phyloP scores from a whole-genome alignment of 2,888 invertebrate species.

The Drosophila putrida region DNA sequence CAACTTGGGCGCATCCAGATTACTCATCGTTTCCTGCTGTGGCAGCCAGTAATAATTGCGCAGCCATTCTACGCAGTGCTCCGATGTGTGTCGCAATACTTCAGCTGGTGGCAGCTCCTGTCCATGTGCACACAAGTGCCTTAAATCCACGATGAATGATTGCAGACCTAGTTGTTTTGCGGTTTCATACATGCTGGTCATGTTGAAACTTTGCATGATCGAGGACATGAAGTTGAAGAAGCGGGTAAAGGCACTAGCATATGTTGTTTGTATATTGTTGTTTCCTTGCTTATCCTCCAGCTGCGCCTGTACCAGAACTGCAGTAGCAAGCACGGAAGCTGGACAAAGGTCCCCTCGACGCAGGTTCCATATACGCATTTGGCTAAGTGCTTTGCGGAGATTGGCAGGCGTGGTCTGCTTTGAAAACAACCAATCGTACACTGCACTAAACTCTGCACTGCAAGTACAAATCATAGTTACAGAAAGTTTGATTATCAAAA shows the following conservation, averaged over 20 bases:
- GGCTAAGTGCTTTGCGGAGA: slow-evolving; percentile 66
- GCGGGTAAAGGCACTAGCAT: slow-evolving; percentile 83
- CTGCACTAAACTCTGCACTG: slow-evolving; percentile 82
- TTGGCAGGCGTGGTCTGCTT: slow-evolving; percentile 42
- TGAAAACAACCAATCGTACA: slow-evolving; percentile 81
- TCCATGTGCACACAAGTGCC: slow-evolving; percentile 85
- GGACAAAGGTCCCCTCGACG: slow-evolving; percentile 83
- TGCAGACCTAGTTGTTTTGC: slow-evolving; percentile 83
- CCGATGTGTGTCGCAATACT: slow-evolving; percentile 76
- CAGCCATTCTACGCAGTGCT: slow-evolving; percentile 83
- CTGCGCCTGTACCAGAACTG: slow-evolving; percentile 79
- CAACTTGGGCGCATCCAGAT: slow-evolving; percentile 74
- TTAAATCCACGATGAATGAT: slow-evolving; percentile 84
- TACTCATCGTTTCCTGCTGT: slow-evolving; percentile 70
- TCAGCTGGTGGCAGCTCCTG: slow-evolving; percentile 80
- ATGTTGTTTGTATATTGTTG: slow-evolving; percentile 71
- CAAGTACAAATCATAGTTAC: not conserved
- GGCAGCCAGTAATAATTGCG: slow-evolving; percentile 83
- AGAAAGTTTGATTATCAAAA: not conserved
- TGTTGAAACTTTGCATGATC: slow-evolving; percentile 80
- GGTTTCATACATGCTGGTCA: slow-evolving; percentile 84
- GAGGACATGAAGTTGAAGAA: slow-evolving; percentile 85
- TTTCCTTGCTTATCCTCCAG: slow-evolving; percentile 70
- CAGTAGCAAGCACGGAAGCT: slow-evolving; percentile 83
- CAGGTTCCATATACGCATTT: slow-evolving; percentile 83